Evolutionary conservation across 1,140 invertebrate species (phyloP).

Genomic region (Musca domestica): DNA sequence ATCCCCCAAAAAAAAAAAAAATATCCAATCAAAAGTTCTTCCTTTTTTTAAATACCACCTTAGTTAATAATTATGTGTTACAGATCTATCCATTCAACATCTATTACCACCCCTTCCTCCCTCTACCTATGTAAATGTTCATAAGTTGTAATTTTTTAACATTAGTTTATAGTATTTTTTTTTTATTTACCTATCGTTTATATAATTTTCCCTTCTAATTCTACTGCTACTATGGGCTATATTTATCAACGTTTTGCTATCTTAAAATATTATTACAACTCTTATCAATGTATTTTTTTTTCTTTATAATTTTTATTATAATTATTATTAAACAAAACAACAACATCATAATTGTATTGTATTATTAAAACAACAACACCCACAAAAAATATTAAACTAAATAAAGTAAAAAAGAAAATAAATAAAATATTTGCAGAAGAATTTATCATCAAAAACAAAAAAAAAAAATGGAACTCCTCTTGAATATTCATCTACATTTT

Average conservation of each 20-base stretch:
- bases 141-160: too few species aligned
- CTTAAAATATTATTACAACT: too few species aligned
- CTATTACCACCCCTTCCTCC: not conserved
- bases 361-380: conserved; percentile 7
- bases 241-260: too few species aligned
- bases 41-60: not conserved
- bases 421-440: conserved; percentile 29
- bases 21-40: conserved; percentile 12
- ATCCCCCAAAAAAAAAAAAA: too few species aligned
- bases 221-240: too few species aligned
- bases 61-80: conserved; percentile 11
- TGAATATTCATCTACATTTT: not conserved
- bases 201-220: too few species aligned
- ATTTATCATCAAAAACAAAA: conserved; percentile 27
- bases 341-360: conserved; percentile 10
- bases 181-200: too few species aligned
- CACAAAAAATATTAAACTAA: not conserved
- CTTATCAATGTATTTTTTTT: too few species aligned
- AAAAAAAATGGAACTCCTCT: too few species aligned
- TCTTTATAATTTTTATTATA: not conserved
- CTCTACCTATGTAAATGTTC: not conserved
- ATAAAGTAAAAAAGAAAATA: conserved; percentile 14
- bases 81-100: not conserved
- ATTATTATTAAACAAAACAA: conserved; percentile 15
- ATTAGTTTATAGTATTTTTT: too few species aligned